Base-by-base conservation (phyloP, 2,797 vertebrate species). In the Gila robusta region DNA sequence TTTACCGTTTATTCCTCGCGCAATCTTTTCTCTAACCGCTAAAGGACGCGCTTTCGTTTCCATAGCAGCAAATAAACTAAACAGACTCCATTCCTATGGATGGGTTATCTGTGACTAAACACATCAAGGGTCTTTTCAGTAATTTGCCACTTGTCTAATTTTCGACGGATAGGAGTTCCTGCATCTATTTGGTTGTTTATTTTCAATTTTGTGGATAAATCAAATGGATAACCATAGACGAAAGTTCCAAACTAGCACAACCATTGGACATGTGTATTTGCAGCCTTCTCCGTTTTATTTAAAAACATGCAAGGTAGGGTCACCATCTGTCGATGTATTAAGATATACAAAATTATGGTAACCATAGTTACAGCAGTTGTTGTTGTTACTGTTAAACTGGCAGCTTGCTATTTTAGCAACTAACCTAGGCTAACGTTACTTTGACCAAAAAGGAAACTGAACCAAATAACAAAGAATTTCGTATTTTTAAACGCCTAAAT, bases 251-350 rank as follows among this genome's bases (percentile, higher is more conserved):
- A 89, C 82, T 14, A 87, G 72, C 44, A 54, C 82, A 16, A 59
- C 26, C n/a, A 83, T 79, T 17, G 12, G 76, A 32, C 85, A 80
- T 35, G 44, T 8, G 21, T 39, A 56, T 79, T 5, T 26, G 5
- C 86, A 35, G 2, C 83, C 72, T 12, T 64, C 56, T 12, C 67
- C 83, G 49, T 80, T 88, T 26, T 12, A 77, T 16, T 47, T 49
- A 14, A 28, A 78, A 35, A 81, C 67, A 64, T 21, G 56, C 64
- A 88, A 87, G 89, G 90, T 90, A 64, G 28, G 19, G 17, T 47
- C n/a, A 79, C 14, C 10, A 44, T 3, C 28, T 72, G 9, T n/a
- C 17, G 9, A 5, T 56, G 4, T 14, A 26, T 52, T 23, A 52
- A 59, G 12, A 26, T 77, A 1, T n/a, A 47, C 11, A 37, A 54